Percentiles rank a stretch among this genome's conserved stretches.
These are phyloP conservation scores for Capromys pilorides DNA, from an alignment of 2,797 vertebrate species.

Conservation along the genomic window DNA sequence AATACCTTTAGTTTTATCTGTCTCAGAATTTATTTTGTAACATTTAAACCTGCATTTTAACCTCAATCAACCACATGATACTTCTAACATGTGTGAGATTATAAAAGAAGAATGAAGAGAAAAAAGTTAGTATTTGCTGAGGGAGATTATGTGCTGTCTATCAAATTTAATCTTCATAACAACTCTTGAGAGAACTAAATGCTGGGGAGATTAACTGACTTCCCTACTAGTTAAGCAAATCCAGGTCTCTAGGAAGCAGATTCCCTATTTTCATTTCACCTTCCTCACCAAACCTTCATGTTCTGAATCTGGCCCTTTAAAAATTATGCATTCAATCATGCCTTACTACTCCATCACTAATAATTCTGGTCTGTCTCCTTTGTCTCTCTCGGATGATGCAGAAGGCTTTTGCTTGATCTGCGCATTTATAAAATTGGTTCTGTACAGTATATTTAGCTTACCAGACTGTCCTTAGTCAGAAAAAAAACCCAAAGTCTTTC, in stretches of 20 bases:
- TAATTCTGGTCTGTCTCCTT: background rate
- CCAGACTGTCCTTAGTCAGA: background rate
- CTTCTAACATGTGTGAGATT: background rate
- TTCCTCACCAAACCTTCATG: background rate
- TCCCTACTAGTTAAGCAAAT: background rate
- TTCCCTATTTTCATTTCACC: background rate
- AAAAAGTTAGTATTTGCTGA: background rate
- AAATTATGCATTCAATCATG: background rate
- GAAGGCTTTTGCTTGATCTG: background rate
- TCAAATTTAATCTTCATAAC: background rate
- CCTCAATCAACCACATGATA: background rate
- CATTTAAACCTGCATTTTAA: background rate
- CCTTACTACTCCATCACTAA: background rate
- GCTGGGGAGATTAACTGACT: background rate
- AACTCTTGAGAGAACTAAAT: background rate
- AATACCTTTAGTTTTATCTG: background rate
- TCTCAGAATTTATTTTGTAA: slow-evolving; percentile 41
- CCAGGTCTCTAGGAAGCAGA: background rate
- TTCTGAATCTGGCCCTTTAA: background rate
- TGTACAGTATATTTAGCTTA: background rate
- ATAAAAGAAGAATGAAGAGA: background rate
- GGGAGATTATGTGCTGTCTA: background rate
- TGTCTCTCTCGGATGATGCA: background rate
- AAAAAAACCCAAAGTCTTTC: background rate
- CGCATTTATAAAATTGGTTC: background rate